A percentile compares a stretch with the other conserved stretches of the same genome.
Evolutionary conservation across 2,113 vertebrate genomes (phyloP).

Genomic region (Pagrus major): DNA sequence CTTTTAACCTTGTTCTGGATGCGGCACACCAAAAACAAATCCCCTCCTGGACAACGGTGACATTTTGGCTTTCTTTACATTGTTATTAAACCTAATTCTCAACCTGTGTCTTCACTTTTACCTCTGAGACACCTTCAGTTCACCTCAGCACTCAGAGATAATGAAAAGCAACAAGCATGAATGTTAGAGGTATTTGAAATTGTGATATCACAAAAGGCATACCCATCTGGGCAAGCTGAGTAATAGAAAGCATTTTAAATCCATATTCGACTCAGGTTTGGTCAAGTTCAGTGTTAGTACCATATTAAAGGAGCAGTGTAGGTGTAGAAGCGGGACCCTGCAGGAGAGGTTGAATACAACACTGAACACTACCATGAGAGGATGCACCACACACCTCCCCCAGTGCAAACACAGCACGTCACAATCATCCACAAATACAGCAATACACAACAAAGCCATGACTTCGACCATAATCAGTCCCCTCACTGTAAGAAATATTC

Average conservation of each 20-base stretch:
- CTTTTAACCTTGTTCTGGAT: not conserved
- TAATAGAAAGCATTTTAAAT: slow-evolving; percentile 13
- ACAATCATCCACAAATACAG: slow-evolving; percentile 46
- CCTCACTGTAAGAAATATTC: not conserved
- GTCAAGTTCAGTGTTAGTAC: not conserved
- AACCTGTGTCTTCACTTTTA: not conserved
- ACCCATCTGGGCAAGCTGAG: not conserved
- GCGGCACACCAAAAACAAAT: not conserved
- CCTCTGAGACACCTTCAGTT: not conserved
- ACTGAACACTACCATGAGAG: slow-evolving; percentile 37
- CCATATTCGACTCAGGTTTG: slow-evolving; percentile 15
- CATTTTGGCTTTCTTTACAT: not conserved
- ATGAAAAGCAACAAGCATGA: no score
- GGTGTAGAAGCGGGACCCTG: slow-evolving; percentile 3
- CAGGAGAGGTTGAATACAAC: slow-evolving; percentile 48
- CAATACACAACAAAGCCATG: slow-evolving; percentile 24
- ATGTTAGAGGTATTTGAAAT: not conserved
- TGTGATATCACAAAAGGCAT: not conserved
- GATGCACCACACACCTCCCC: slow-evolving; percentile 4
- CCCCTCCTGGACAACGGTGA: not conserved
- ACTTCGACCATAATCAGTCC: not conserved
- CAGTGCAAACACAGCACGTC: slow-evolving; percentile 62
- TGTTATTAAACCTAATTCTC: not conserved
- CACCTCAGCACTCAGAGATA: not conserved
- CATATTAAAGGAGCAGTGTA: not conserved